Evolutionary conservation across 2,888 invertebrate genomes (phyloP).

Genomic region (Coleophora flavipennella): DNA sequence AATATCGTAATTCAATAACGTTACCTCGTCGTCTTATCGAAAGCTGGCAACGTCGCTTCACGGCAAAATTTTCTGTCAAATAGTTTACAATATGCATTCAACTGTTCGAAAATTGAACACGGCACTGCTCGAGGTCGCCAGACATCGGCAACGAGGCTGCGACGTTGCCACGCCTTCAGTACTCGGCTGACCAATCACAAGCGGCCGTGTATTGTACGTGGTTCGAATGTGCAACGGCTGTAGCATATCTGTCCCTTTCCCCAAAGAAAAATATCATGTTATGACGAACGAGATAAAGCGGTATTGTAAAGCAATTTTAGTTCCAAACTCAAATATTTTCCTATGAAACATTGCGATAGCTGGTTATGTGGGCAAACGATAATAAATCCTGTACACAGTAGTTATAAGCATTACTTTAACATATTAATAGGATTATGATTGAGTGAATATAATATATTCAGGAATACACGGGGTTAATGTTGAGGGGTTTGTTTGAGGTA

Average conservation of each 20-base stretch:
- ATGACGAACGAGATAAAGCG: conserved; percentile 12
- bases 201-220: conserved; percentile 22
- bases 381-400: no score
- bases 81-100: conserved; percentile 61
- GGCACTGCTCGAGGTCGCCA: conserved; percentile 48
- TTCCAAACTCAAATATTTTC: conserved; percentile 8
- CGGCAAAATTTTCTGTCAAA: conserved; percentile 47
- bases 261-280: conserved; percentile 6
- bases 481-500: no score
- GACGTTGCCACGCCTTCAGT: conserved; percentile 51
- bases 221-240: conserved; percentile 24
- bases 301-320: conserved; percentile 5
- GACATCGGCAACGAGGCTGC: conserved; percentile 47
- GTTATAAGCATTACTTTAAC: no score
- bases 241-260: conserved; percentile 3
- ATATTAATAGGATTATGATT: no score
- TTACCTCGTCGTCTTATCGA: conserved; percentile 56
- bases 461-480: neutral
- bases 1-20: conserved; percentile 26
- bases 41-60: conserved; percentile 54
- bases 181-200: conserved; percentile 37
- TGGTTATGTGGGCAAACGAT: no score
- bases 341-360: neutral
- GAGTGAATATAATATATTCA: no score
- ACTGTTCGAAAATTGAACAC: conserved; percentile 59